A percentile compares a stretch with the other conserved stretches of the same genome.
Evolutionary conservation across 2,888 invertebrate genomes (phyloP).

Genomic region (Ellobium chinense): DNA sequence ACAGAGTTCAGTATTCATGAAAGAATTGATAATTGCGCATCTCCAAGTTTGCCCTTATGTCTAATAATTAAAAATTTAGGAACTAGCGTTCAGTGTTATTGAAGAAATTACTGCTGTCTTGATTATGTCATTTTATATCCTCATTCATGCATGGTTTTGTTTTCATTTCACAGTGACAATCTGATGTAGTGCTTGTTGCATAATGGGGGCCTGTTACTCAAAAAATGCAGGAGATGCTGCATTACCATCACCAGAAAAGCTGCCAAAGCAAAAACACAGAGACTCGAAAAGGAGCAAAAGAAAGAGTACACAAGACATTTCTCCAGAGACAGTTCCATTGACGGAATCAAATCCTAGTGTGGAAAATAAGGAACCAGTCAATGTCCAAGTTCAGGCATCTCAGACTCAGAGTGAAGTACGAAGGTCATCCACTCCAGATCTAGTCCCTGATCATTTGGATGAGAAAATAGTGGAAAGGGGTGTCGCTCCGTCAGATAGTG

Average conservation of each 20-base stretch:
- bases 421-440: background rate
- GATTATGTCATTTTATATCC: no score
- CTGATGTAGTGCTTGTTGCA: no score
- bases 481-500: conserved; percentile 68
- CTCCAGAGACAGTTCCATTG: conserved; percentile 24
- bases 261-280: background rate
- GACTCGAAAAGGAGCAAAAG: background rate
- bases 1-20: no score
- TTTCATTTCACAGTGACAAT: no score
- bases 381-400: background rate
- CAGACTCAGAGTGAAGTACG: background rate
- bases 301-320: background rate
- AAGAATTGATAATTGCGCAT: no score
- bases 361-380: background rate
- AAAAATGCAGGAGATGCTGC: conserved; percentile 1
- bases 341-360: background rate
- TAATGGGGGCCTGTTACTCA: conserved; percentile 37
- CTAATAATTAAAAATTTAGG: no score
- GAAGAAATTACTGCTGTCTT: no score
- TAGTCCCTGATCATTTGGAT: conserved; percentile 1
- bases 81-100: no score
- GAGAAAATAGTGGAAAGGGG: conserved; percentile 24
- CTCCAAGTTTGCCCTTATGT: no score
- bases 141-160: no score
- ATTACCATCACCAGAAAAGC: background rate